These are phyloP conservation scores for Gnathonemus echidnorhynchus DNA, from an alignment of 2,113 vertebrate species.

Conservation along the genomic window DNA sequence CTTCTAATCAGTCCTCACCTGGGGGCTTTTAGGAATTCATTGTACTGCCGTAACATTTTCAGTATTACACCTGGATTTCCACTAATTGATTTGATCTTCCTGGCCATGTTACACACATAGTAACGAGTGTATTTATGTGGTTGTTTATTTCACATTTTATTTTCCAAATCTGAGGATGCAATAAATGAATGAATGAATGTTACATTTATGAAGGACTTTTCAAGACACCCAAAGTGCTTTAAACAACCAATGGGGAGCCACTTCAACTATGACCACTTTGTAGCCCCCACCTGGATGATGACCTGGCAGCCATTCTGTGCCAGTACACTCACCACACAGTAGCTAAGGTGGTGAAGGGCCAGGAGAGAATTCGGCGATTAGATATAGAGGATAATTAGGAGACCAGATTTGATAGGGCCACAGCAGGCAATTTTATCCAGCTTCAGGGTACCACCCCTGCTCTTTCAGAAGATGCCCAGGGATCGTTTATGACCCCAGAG, in stretches of 20 bases:
- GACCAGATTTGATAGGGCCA: too few relatives aligned
- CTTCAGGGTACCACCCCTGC: too few relatives aligned
- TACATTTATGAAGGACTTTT: background rate
- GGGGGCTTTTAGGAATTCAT: slow-evolving; percentile 24
- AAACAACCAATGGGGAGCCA: background rate
- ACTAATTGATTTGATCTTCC: slow-evolving; percentile 27
- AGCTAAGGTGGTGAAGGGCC: too few relatives aligned
- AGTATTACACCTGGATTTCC: slow-evolving; percentile 22
- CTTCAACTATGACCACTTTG: too few relatives aligned
- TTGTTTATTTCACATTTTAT: slow-evolving; percentile 1
- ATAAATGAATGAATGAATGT: background rate
- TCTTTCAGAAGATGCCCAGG: too few relatives aligned
- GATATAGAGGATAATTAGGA: too few relatives aligned
- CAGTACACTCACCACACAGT: background rate
- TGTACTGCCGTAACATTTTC: slow-evolving; percentile 27
- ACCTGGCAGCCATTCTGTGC: background rate
- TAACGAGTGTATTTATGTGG: background rate
- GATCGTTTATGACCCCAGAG: too few relatives aligned
- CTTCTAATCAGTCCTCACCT: slow-evolving; percentile 13
- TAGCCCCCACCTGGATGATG: too few relatives aligned
- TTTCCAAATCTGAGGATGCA: slow-evolving; percentile 18
- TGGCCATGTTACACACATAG: slow-evolving; percentile 10
- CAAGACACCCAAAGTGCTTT: background rate
- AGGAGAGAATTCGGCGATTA: too few relatives aligned
- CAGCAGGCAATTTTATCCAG: too few relatives aligned